phyloP scores from a whole-genome alignment of 1,140 invertebrate genomes.

The Atta colombica region DNA sequence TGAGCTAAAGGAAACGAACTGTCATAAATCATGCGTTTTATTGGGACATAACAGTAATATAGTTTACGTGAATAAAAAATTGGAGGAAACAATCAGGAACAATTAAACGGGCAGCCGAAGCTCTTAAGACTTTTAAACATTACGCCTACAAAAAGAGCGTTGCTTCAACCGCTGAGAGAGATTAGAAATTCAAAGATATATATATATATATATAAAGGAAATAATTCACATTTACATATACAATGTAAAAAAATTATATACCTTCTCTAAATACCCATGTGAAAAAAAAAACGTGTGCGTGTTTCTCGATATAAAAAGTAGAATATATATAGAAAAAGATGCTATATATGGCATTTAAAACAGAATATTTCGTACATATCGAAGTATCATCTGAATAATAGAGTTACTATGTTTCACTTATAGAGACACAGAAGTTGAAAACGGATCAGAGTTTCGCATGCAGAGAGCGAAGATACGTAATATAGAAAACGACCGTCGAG shows the following conservation, averaged over 20 bases:
- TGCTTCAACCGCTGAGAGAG: conserved; percentile 30
- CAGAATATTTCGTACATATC: conserved; percentile 50
- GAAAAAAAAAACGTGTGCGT: conserved; percentile 53
- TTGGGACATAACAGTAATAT: conserved; percentile 33
- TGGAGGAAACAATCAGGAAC: conserved; percentile 42
- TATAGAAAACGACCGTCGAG: conserved; percentile 60
- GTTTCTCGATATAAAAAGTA: conserved; percentile 42
- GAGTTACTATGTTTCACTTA: conserved; percentile 68
- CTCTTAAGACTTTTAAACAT: conserved; percentile 40
- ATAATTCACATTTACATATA: conserved; percentile 66
- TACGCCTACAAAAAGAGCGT: conserved; percentile 51
- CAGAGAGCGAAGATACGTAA: conserved; percentile 77
- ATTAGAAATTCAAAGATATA: conserved; percentile 45
- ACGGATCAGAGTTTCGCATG: conserved; percentile 77
- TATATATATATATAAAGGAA: conserved; percentile 14
- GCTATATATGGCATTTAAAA: conserved; percentile 21
- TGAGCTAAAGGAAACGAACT: conserved; percentile 53
- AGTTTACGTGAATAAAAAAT: conserved; percentile 41
- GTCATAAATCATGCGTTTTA: conserved; percentile 62
- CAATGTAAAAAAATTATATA: conserved; percentile 34
- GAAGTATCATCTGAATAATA: conserved; percentile 60
- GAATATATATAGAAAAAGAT: conserved; percentile 12
- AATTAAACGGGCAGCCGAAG: conserved; percentile 50
- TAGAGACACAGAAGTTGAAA: conserved; percentile 75
- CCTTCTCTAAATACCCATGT: conserved; percentile 67